These are phyloP conservation scores for Branchipolynoe longqiensis DNA, from an alignment of 2,888 invertebrate species.

Conservation along the genomic window DNA sequence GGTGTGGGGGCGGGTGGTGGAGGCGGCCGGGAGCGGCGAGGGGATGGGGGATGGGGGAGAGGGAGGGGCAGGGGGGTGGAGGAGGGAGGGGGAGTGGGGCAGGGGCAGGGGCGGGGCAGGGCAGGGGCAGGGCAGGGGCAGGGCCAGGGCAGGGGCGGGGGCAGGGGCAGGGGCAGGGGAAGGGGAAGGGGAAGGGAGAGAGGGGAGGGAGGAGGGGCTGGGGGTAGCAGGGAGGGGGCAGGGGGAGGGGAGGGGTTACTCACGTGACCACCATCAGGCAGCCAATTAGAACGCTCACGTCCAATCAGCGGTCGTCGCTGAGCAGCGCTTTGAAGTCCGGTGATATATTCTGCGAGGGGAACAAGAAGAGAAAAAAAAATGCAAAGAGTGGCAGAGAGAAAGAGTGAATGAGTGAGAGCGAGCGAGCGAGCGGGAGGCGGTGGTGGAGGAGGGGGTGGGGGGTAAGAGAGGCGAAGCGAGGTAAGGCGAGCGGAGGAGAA, in stretches of 20 bases:
- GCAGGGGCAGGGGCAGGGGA: not conserved
- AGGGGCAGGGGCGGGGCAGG: not conserved
- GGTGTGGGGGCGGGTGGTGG: no score
- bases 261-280: not conserved
- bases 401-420: no score
- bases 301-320: constrained; percentile 14
- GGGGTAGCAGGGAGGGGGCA: not conserved
- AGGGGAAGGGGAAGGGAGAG: not conserved
- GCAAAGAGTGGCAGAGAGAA: no score
- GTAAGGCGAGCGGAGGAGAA: not conserved
- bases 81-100: no score
- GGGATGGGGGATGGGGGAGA: no score
- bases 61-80: no score
- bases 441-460: not conserved
- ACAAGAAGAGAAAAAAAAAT: no score
- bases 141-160: not conserved
- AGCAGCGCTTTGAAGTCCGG: constrained; percentile 9
- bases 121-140: not conserved
- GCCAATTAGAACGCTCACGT: constrained; percentile 20
- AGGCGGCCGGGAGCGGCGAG: no score
- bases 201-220: not conserved
- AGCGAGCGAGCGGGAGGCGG: no score
- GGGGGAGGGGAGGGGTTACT: not conserved
- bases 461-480: not conserved
- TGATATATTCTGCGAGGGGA: constrained; percentile 3